Evolutionary conservation across 1,140 invertebrate genomes (phyloP).

Genomic region (silkworm (Bombyx mori)): ASM3026992v2 NC_085123.1:11937001-11937500

Average conservation of each 20-base stretch:
- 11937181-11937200: no score
- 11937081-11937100: no score
- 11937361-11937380: slow-evolving; percentile 44
- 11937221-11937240: neutral
- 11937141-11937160: no score
- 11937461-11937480: slow-evolving; percentile 42
- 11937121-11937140: no score
- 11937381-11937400: slow-evolving; percentile 51
- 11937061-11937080: no score
- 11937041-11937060: no score
- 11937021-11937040: no score
- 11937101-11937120: no score
- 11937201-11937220: neutral
- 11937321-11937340: slow-evolving; percentile 34
- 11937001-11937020: no score
- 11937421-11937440: slow-evolving; percentile 11
- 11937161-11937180: no score
- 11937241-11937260: slow-evolving; percentile 5
- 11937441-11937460: slow-evolving; percentile 36
- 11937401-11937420: slow-evolving; percentile 50
- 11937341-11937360: slow-evolving; percentile 33
- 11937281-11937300: slow-evolving; percentile 34
- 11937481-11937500: slow-evolving; percentile 28
- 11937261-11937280: slow-evolving; percentile 20
- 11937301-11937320: slow-evolving; percentile 43